phyloP scores from a whole-genome alignment of 2,113 vertebrate species.

The Oxyura jamaicensis region DNA sequence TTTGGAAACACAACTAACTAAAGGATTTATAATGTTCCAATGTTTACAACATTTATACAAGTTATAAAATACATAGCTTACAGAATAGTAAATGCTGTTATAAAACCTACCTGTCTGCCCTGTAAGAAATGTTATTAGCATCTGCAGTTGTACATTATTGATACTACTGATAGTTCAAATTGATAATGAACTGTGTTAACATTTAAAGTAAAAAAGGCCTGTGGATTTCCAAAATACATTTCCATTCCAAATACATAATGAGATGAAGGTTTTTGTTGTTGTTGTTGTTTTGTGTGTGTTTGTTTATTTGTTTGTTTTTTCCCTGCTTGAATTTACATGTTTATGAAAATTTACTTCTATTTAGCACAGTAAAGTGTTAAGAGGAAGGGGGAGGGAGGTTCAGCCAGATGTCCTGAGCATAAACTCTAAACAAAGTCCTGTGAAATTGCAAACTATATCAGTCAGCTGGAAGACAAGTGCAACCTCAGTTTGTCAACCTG shows the following conservation, averaged over 20 bases:
- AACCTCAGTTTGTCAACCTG: background rate
- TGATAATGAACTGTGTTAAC: background rate
- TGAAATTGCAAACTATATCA: background rate
- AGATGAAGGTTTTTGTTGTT: background rate
- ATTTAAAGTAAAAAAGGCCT: background rate
- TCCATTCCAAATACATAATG: background rate
- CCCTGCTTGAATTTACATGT: background rate
- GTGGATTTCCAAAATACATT: background rate
- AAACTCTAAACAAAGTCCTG: background rate
- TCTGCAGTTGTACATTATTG: background rate
- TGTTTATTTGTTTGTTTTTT: background rate
- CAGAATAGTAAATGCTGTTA: slow-evolving; percentile 12
- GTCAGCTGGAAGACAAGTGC: background rate
- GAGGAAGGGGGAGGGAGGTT: fast-evolving
- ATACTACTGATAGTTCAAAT: background rate
- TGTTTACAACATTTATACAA: background rate
- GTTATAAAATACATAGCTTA: background rate
- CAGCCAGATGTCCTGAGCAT: background rate
- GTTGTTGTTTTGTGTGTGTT: too few species aligned
- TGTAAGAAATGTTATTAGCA: background rate
- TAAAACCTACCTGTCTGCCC: slow-evolving; percentile 22
- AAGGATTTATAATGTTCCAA: background rate
- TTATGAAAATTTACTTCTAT: background rate
- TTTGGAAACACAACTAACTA: background rate
- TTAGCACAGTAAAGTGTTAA: background rate